Percentiles rank a stretch among this genome's conserved stretches.
Conservation (phyloP, 2,888 invertebrate species). For the Epinotia brunnichana region DNA sequence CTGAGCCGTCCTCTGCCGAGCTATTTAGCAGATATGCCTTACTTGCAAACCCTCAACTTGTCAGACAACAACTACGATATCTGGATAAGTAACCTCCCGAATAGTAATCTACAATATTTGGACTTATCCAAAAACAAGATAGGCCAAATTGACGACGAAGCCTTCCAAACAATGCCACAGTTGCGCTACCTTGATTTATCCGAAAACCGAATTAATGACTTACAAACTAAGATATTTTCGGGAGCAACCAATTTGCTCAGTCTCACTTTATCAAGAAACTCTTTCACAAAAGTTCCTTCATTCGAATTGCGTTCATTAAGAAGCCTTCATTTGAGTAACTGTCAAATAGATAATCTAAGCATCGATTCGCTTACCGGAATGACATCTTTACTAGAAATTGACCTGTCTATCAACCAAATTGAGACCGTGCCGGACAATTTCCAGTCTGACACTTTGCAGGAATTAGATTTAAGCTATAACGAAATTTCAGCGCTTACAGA, state of each 20-base stretch:
- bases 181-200: constrained; percentile 86
- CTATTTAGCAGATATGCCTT: constrained; percentile 75
- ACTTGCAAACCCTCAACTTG: constrained; percentile 83
- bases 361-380: constrained; percentile 80
- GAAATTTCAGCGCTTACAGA: constrained; percentile 85
- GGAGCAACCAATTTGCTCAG: constrained; percentile 82
- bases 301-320: constrained; percentile 84
- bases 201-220: constrained; percentile 85
- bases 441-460: constrained; percentile 83
- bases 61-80: constrained; percentile 80
- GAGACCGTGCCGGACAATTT: constrained; percentile 84
- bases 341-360: constrained; percentile 84
- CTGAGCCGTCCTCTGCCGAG: constrained; percentile 73
- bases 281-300: constrained; percentile 83
- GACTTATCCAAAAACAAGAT: constrained; percentile 88
- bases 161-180: constrained; percentile 83
- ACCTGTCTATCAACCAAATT: constrained; percentile 87
- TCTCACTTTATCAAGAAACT: constrained; percentile 87
- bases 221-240: constrained; percentile 83
- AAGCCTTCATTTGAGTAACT: constrained; percentile 84
- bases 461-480: constrained; percentile 84
- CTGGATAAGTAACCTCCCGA: constrained; percentile 63
- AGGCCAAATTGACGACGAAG: constrained; percentile 81
- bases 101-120: constrained; percentile 77
- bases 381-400: constrained; percentile 83